Base-by-base conservation (phyloP, 2,888 invertebrate species). In the Muschampia plurimacula region DNA sequence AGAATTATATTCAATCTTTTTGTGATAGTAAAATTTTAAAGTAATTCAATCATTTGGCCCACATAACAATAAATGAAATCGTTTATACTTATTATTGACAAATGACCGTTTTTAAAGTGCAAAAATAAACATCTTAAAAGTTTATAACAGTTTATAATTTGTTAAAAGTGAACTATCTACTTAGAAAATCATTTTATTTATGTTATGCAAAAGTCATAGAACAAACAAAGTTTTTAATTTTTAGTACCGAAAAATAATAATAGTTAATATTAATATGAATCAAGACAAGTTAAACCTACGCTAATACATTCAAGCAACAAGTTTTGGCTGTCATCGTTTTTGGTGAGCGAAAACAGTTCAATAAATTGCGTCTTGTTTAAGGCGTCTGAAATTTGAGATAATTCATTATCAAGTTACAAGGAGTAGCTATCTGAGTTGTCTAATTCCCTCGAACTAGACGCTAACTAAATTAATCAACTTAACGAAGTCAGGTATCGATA, bases 401-500 rank as follows among this genome's bases (percentile, higher is more conserved):
- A 63, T 36, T 55, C 10, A 15, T 22, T 55, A 67, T 57, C 41
- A 57, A 57, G 28, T 57, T 55, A 41, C 67, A 67, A 52, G 39
- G 15, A 15, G 15, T 22, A 66, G 66, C 55, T 13, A 36, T 39
- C 32, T 15, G 10, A 55, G 15, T 39, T 66, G 39, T 41, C 13
- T 41, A 41, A 22, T 67, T 67, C 8, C 39, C 36, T 10, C 39
- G 8, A 57, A 67, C 67, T 67, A 12, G 64, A 10, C 10, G 55
- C 22, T 57, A 69, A 69, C 55, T 52, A 39, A 55, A 55, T 63
- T 64, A 55, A 62, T 63, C 39, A 76, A 75, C 39, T 63, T 22
- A 52, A 36, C 65, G 41, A 55, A 52, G 15, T 36, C 66, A 55
- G 39, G 52, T 66, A 66, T 52, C 55, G 52, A 39, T 55, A 52